A percentile compares a stretch with the other conserved stretches of the same genome.
These are phyloP conservation scores for Diogma glabrata DNA, from an alignment of 2,888 invertebrate species.

Conservation along the genomic window DNA sequence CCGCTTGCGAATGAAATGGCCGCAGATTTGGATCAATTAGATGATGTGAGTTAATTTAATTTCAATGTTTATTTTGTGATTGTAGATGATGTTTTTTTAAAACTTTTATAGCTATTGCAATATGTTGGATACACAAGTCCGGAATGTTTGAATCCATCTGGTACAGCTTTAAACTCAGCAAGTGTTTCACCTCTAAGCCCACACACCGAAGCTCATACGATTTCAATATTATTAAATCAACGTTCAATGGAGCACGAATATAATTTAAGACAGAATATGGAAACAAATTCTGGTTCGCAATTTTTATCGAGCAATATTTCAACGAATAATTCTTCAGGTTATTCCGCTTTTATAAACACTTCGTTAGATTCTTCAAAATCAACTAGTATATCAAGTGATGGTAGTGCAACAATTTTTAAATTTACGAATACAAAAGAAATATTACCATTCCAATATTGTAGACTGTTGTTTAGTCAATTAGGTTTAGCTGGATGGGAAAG, in stretches of 20 bases:
- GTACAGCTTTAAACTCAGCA: constrained; percentile 66
- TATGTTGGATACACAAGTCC: constrained; percentile 89
- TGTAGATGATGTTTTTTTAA: constrained; percentile 13
- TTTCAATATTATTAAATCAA: constrained; percentile 74
- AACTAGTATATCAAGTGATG: constrained; percentile 39
- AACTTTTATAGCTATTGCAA: constrained; percentile 55
- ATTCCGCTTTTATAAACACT: constrained; percentile 18
- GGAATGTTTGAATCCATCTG: constrained; percentile 60
- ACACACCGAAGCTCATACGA: constrained; percentile 73
- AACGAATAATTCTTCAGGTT: neutral
- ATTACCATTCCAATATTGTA: constrained; percentile 69
- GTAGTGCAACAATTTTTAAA: constrained; percentile 23
- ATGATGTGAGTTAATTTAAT: constrained; percentile 56
- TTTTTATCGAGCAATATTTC: constrained; percentile 2
- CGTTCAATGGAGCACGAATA: constrained; percentile 73
- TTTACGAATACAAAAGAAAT: constrained; percentile 1
- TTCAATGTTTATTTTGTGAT: neutral
- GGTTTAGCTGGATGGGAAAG: constrained; percentile 86
- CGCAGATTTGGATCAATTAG: constrained; percentile 81
- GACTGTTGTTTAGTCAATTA: constrained; percentile 81
- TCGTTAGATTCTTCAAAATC: constrained; percentile 39
- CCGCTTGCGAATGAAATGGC: constrained; percentile 73
- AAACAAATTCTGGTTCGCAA: neutral
- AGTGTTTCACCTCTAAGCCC: constrained; percentile 60
- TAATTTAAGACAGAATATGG: constrained; percentile 35